Base-by-base conservation (phyloP, 64 coral and sea anemone genomes). In the Pocillopora verrucosa region DNA sequence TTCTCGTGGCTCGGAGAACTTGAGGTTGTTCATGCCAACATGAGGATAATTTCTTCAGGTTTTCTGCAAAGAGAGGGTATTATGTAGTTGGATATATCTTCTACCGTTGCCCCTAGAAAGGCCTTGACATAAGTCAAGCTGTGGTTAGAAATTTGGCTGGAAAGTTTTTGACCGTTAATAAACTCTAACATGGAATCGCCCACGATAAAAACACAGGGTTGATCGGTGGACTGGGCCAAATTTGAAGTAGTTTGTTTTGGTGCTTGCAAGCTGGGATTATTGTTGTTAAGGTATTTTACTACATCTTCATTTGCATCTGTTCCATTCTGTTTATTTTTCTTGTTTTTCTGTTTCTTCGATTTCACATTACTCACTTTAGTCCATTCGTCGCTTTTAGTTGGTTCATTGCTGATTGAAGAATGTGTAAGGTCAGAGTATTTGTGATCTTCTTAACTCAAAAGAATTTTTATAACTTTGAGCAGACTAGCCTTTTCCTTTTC, bases 91-190 rank as follows among this genome's bases (percentile, higher is more conserved):
- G 84, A 76, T 79, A 80, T 84, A 25, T 80, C 75, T 17, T 30
- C 30, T 30, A 77, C 75, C 16, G 75, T 77, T 41, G 75, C 73
- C n/a, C 30, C 38, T 19, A 41, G 75, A 16, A 77, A 77, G 16
- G 75, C 19, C 37, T 77, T 77, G 11, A 77, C 75, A 51, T 77
- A 77, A 16, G 38, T 77, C 75, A 16, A 77, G 13, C 38, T 77
- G 15, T 77, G 36, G 16, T 77, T 56, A 19, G 75, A 77, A 45
- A 77, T 0, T 77, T 17, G 76, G 36, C 63, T 89, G 70, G 80
- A 89, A 58, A 94, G 20, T 76, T 94, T 91, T 70, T 89, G 70
- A 36, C 93, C 93, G 79, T 91, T 94, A 56, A 94, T 73, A 34
- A 78, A 58, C 67, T 90, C 87, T 10, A 87, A 45, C 80, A 94